Evolutionary conservation across 2,797 vertebrate species (phyloP).

Genomic region (Astyanax mexicanus): DNA sequence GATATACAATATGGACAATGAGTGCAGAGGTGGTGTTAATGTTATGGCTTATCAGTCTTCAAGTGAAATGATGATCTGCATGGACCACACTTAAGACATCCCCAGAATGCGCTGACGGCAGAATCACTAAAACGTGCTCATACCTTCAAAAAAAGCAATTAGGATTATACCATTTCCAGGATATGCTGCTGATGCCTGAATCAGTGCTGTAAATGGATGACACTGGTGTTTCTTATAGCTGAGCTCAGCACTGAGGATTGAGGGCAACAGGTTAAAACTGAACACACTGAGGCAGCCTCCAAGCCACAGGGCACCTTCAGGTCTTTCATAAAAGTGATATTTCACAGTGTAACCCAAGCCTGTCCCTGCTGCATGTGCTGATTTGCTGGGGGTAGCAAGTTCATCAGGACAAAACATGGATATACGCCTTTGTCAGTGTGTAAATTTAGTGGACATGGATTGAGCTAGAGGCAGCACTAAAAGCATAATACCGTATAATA

Average conservation of each 20-base stretch:
- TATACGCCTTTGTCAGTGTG: neutral
- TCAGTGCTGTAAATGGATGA: constrained; percentile 33
- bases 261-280: neutral
- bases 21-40: no score
- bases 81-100: neutral
- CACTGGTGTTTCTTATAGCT: neutral
- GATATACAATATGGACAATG: no score
- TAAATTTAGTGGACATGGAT: neutral
- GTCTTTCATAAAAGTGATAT: neutral
- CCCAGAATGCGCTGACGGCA: neutral
- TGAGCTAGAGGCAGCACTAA: neutral
- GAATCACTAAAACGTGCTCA: constrained; percentile 20
- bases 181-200: constrained; percentile 7
- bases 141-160: constrained; percentile 1
- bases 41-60: no score
- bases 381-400: neutral
- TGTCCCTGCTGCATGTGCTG: neutral
- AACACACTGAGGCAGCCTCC: neutral
- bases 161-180: neutral
- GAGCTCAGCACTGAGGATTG: constrained; percentile 13
- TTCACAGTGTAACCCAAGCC: neutral
- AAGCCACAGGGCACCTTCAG: neutral
- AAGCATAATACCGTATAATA: neutral
- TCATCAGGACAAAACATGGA: neutral
- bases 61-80: neutral